Evolutionary conservation across 2,113 vertebrate genomes (phyloP).

Genomic region (Syngnathus floridae): DNA sequence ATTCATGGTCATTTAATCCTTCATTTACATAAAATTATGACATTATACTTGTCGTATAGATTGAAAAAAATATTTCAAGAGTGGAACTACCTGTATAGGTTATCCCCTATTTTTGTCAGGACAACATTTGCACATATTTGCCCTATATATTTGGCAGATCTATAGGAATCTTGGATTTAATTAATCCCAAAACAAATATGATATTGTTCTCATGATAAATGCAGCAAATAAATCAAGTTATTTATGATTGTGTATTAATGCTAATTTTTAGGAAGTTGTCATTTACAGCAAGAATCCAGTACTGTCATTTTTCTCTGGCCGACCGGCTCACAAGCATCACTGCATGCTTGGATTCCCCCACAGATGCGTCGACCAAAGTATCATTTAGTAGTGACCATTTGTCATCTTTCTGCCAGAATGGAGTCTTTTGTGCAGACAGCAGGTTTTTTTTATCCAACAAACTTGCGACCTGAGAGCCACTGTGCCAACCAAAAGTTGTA

Average conservation of each 20-base stretch:
- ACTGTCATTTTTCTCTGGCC: conserved; percentile 2
- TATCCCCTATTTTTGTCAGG: background rate
- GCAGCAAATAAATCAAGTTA: background rate
- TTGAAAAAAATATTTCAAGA: too few relatives aligned
- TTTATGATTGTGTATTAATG: background rate
- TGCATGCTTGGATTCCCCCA: conserved; percentile 6
- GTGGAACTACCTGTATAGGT: too few relatives aligned
- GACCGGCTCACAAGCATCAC: conserved; percentile 15
- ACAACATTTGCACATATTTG: background rate
- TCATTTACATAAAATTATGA: background rate
- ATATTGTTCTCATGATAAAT: background rate
- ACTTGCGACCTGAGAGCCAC: conserved; percentile 41
- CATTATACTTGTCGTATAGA: too few relatives aligned
- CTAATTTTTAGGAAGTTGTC: background rate
- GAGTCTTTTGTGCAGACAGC: conserved; percentile 42
- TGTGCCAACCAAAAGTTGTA: conserved; percentile 46
- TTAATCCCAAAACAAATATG: background rate
- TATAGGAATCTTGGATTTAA: background rate
- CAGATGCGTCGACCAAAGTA: conserved; percentile 26
- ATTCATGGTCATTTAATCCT: too few relatives aligned
- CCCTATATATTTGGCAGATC: background rate
- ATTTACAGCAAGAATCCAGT: background rate
- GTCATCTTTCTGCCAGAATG: conserved; percentile 38
- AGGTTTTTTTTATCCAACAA: conserved; percentile 42
- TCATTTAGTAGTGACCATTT: conserved; percentile 36